These are phyloP conservation scores for Reticulitermes speratus DNA, from an alignment of 1,140 invertebrate species.

Conservation along the genomic window DNA sequence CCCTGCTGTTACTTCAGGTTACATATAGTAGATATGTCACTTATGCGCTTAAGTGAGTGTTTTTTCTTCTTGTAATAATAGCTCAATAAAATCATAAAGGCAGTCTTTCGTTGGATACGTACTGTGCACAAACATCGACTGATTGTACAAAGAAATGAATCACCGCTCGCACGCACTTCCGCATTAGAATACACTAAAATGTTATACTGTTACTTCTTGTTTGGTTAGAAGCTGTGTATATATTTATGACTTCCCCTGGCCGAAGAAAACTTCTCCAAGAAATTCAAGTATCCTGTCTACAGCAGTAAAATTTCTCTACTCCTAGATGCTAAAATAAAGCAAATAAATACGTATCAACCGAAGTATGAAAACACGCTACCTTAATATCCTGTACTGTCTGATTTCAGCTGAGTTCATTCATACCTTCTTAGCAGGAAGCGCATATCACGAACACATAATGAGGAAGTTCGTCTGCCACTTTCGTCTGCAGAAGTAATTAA, in stretches of 20 bases:
- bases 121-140: not conserved
- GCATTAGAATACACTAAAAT: not conserved
- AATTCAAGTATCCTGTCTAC: not conserved
- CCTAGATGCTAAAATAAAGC: not conserved
- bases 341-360: not conserved
- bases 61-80: not conserved
- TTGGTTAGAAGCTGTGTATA: not conserved
- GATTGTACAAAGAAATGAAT: not conserved
- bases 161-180: not conserved
- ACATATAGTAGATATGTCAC: not conserved
- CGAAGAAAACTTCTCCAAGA: not conserved
- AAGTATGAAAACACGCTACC: not conserved
- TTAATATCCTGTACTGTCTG: no score
- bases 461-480: no score
- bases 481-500: no score
- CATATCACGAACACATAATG: no score
- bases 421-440: no score
- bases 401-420: no score
- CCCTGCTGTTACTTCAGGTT: no score
- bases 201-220: not conserved
- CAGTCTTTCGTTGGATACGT: not conserved
- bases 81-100: constrained; percentile 2
- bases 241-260: not conserved
- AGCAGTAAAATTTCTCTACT: not conserved
- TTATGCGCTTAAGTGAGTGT: not conserved